Evolutionary conservation across 1,140 invertebrate genomes (phyloP), one percentile per base, ranked within the genome.

Genomic region (Aricia agestis): DNA sequence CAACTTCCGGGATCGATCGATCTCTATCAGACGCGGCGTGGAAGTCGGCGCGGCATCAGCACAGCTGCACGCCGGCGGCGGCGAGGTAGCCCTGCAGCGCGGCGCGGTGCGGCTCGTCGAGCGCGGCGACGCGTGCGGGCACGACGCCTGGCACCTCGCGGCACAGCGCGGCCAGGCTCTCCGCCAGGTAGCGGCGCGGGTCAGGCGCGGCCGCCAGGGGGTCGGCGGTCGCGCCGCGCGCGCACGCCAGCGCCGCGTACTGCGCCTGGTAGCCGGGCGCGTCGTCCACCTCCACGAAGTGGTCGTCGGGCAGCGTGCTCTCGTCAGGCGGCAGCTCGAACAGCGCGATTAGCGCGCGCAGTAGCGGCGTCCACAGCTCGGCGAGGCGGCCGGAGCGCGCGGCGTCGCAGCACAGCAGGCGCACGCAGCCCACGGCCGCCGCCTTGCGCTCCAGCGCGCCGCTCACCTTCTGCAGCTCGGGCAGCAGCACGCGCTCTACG

Each of bases 291-390:
- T 98, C 97, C 57, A 96, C 93, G 82, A 97, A 96, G 85, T 97
- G 95, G 89, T 98, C 97, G 81, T 97, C 97, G 2, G 96, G 95
- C 31, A 96, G 92, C 0, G 94, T 92, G 10, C 93, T 93, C 70
- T 96, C 95, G 92, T 98, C 97, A 61, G 95, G 94, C 0, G 98
- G 97, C 68, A 98, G 91, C 92, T 99, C 98, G 86, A 99, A 97
- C 68, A 98, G 92, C 72, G 95, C 95, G 31, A 99, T 94, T 67
- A 99, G 87, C 5, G 95, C 93, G 96, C 96, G 95, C 93, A 95
- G 94, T 19, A 96, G 91, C 11, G 92, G 89, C 10, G 94, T 87
- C 93, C 94, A 95, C 74, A 92, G 93, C 59, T 85, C 81, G 70
- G 93, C 92, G 76, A 98, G 97, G 1, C 92, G 89, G n/a, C 94